These are phyloP conservation scores for Hippocampus mohnikei DNA, from an alignment of 2,113 vertebrate species.

Conservation along the genomic window DNA sequence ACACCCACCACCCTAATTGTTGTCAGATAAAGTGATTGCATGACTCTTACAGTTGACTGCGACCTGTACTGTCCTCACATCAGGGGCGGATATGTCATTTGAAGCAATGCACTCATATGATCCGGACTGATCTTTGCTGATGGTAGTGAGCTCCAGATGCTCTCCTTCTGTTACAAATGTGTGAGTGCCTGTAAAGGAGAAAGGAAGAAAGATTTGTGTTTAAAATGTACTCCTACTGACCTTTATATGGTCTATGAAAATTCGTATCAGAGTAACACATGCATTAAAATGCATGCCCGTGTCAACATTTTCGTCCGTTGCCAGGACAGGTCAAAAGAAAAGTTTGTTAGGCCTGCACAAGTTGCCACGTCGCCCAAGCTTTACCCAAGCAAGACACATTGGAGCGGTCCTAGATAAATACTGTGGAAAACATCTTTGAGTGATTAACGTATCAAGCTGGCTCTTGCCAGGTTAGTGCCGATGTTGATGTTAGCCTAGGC, in stretches of 20 bases:
- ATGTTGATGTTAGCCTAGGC: too few species aligned
- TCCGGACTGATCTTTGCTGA: constrained; percentile 94
- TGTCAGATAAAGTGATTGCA: background rate
- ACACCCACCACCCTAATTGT: background rate
- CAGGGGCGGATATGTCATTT: constrained; percentile 86
- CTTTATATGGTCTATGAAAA: background rate
- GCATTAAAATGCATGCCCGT: too few species aligned
- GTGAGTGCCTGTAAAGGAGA: constrained; percentile 70
- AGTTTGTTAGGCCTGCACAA: too few species aligned
- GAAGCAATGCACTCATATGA: constrained; percentile 91
- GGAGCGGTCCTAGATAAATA: too few species aligned
- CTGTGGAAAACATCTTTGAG: too few species aligned
- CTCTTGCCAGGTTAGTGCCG: too few species aligned
- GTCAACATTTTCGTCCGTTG: too few species aligned
- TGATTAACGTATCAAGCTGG: too few species aligned
- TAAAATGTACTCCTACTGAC: background rate
- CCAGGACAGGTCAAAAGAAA: too few species aligned
- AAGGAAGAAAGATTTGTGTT: constrained; percentile 6
- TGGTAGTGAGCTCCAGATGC: constrained; percentile 85
- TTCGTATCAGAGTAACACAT: too few species aligned
- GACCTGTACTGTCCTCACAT: constrained; percentile 85
- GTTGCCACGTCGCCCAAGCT: too few species aligned
- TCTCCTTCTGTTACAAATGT: constrained; percentile 87
- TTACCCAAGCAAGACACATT: too few species aligned
- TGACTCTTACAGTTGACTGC: constrained; percentile 90